These are phyloP conservation scores for Planococcus citri DNA, from an alignment of 1,140 invertebrate genomes.

Conservation along the genomic window DNA sequence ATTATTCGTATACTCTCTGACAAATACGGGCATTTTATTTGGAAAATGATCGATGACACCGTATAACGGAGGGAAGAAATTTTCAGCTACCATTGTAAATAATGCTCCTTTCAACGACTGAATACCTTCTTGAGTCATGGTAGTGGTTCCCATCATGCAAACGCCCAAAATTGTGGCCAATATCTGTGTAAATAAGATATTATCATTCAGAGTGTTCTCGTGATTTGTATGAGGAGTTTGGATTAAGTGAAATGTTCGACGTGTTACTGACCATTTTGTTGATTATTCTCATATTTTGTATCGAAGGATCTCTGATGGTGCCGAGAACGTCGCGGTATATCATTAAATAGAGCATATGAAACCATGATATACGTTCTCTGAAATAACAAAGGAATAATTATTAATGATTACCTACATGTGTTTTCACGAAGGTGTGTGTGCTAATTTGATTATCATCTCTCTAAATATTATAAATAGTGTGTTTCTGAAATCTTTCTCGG, in stretches of 20 bases:
- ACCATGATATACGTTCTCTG: conserved; percentile 42
- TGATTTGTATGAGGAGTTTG: conserved; percentile 16
- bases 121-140: conserved; percentile 59
- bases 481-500: no score
- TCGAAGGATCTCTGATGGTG: conserved; percentile 52
- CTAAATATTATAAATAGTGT: no score
- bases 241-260: neutral
- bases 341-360: conserved; percentile 52
- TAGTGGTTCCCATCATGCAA: conserved; percentile 57
- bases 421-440: no score
- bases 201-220: neutral
- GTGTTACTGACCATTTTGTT: conserved; percentile 60
- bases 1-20: conserved; percentile 61
- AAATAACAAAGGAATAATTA: conserved; percentile 28
- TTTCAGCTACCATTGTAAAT: conserved; percentile 74
- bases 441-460: no score
- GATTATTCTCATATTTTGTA: conserved; percentile 52
- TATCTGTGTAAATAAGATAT: conserved; percentile 36
- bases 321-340: conserved; percentile 53
- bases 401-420: no score
- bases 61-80: conserved; percentile 77
- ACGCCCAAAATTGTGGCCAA: conserved; percentile 62
- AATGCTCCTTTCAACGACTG: conserved; percentile 70
- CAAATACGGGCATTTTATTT: conserved; percentile 59
- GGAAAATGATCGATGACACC: conserved; percentile 65